phyloP scores from a whole-genome alignment of 2,797 vertebrate genomes.

The Echeneis naucrates region DNA sequence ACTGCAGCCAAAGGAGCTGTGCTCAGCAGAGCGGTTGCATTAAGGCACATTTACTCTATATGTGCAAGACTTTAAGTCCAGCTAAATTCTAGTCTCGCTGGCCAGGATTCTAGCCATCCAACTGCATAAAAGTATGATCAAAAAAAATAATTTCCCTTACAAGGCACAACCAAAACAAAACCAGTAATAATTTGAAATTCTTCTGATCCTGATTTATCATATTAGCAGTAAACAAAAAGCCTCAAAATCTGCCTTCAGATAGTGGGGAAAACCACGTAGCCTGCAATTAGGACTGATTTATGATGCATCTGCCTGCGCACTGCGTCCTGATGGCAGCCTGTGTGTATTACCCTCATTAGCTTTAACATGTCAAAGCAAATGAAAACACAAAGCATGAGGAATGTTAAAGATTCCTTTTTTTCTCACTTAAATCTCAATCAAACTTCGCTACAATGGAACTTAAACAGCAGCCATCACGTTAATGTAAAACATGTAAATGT shows the following conservation, averaged over 20 bases:
- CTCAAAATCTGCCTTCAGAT: conserved; percentile 25
- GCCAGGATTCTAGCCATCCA: not conserved
- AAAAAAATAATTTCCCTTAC: conserved; percentile 6
- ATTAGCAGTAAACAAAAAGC: conserved; percentile 40
- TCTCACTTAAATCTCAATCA: not conserved
- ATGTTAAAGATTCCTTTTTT: not conserved
- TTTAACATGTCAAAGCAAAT: conserved; percentile 9
- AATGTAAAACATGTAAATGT: not conserved
- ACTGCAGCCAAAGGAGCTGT: not conserved
- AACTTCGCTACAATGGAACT: not conserved
- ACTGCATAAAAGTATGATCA: not conserved
- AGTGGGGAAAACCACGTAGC: conserved; percentile 28
- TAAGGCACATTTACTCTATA: conserved; percentile 9
- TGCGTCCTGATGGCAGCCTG: conserved; percentile 13
- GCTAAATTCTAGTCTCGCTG: conserved; percentile 5
- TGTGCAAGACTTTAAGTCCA: conserved; percentile 9
- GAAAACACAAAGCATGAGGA: not conserved
- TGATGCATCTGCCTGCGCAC: conserved; percentile 25
- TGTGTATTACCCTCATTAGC: conserved; percentile 15
- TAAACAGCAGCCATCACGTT: not conserved
- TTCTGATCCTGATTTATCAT: conserved; percentile 32
- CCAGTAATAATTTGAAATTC: conserved; percentile 15
- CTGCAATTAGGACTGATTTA: conserved; percentile 48
- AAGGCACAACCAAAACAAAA: not conserved
- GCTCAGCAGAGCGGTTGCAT: conserved; percentile 4